These are phyloP conservation scores for Gopherus flavomarginatus DNA, from an alignment of 2,113 vertebrate species.

Conservation along the genomic window DNA sequence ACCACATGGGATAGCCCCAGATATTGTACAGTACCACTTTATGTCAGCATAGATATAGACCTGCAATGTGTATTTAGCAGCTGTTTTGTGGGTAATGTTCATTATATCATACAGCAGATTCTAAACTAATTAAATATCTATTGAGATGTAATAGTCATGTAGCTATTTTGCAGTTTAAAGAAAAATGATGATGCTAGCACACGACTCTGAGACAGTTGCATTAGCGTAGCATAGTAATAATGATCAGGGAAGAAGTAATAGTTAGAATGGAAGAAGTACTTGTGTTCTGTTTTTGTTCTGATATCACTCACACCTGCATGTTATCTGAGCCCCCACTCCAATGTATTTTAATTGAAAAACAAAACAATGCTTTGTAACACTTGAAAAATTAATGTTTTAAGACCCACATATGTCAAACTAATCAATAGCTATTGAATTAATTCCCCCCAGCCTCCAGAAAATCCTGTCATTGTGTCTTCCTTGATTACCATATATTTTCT, in stretches of 20 bases:
- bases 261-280: not conserved
- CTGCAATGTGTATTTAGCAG: not conserved
- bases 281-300: not conserved
- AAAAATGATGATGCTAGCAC: not conserved
- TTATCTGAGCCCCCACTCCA: constrained; percentile 15
- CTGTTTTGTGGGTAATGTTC: constrained; percentile 12
- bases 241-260: not conserved
- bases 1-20: not conserved
- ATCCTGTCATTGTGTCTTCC: not conserved
- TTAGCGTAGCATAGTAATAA: not conserved
- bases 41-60: not conserved
- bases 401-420: not conserved
- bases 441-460: not conserved
- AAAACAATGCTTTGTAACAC: accelerated
- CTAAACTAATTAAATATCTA: constrained; percentile 58
- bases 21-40: not conserved
- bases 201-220: not conserved
- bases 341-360: not conserved
- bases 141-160: constrained; percentile 56
- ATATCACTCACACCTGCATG: not conserved
- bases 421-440: constrained; percentile 17
- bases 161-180: constrained; percentile 43
- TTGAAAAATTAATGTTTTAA: constrained; percentile 4
- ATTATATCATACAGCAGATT: constrained; percentile 47
- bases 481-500: not conserved